phyloP scores from a whole-genome alignment of 2,113 vertebrate genomes.

The Phasianus colchicus region DNA sequence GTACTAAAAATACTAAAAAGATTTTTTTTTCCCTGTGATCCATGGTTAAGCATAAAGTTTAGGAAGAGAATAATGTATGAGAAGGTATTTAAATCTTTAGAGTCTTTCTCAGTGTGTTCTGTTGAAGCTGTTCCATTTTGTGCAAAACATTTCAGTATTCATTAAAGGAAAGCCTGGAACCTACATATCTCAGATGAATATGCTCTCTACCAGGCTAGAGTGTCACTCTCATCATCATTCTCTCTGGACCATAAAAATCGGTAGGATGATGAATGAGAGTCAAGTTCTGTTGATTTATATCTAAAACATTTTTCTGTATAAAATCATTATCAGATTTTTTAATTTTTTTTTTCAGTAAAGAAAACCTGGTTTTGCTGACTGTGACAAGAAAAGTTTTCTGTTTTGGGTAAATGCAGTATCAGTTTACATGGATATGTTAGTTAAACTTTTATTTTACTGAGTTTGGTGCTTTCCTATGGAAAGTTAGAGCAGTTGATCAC shows the following conservation, averaged over 20 bases:
- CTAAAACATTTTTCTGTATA: not conserved
- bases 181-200: not conserved
- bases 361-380: not conserved
- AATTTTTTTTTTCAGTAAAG: not conserved
- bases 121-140: not conserved
- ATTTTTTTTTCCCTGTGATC: not conserved
- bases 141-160: not conserved
- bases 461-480: not conserved
- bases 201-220: not conserved
- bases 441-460: not conserved
- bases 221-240: not conserved
- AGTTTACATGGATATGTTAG: not conserved
- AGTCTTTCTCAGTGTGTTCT: not conserved
- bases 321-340: not conserved
- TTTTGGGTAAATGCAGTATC: not conserved
- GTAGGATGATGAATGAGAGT: not conserved
- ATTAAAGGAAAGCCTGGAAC: not conserved
- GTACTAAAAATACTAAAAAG: not conserved
- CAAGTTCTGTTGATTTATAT: not conserved
- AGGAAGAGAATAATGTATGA: not conserved
- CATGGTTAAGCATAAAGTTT: not conserved
- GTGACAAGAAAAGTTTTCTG: not conserved
- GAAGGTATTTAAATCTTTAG: not conserved
- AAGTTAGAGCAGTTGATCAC: not conserved
- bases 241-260: not conserved